Base-by-base conservation (phyloP, 2,797 vertebrate species). In the Tolypeutes matacus region DNA sequence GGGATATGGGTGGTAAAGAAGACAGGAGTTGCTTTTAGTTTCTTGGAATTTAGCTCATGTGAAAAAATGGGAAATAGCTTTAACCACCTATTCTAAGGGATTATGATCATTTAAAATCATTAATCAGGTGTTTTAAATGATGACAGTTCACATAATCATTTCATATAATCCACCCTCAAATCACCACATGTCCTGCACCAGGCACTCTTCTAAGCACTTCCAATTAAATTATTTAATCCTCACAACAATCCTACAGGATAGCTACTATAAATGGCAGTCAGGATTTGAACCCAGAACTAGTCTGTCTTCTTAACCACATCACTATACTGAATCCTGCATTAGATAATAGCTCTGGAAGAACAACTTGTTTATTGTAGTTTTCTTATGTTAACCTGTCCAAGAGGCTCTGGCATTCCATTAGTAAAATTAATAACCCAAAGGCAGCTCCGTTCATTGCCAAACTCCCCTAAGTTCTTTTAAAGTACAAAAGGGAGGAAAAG, bases 261-360 rank as follows among this genome's bases (percentile, higher is more conserved):
- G 5, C 65, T 36, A 12, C 25, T 23, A 2, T 42, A 29, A 39
- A 29, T 56, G 10, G 15, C 83, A 13, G n/a, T 23, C 72, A 58
- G 56, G 29, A 58, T 67, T 58, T 88, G 69, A 93, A 49, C 31
- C 58, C 65, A 69, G 62, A 34, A 15, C 78, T 80, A 31, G 5
- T 67, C 56, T 62, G 31, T 21, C 13, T 73, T 91, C 65, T 94
- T 70, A 31, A 46, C 56, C 11, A 8, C 29, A 39, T 62, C 67
- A 75, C 13, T 77, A 14, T 49, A 21, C 29, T 56, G 29, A 75
- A 34, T 64, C 31, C 36, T 27, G 17, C 27, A 11, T 51, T 84
- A 80, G 53, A 94, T 58, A 93, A 81, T 76, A 65, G 85, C 49
- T 75, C 58, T 81, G 91, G 53, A 91, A 69, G 15, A 91, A 77